phyloP scores from a whole-genome alignment of 2,113 vertebrate genomes.

The Axis porcinus region DNA sequence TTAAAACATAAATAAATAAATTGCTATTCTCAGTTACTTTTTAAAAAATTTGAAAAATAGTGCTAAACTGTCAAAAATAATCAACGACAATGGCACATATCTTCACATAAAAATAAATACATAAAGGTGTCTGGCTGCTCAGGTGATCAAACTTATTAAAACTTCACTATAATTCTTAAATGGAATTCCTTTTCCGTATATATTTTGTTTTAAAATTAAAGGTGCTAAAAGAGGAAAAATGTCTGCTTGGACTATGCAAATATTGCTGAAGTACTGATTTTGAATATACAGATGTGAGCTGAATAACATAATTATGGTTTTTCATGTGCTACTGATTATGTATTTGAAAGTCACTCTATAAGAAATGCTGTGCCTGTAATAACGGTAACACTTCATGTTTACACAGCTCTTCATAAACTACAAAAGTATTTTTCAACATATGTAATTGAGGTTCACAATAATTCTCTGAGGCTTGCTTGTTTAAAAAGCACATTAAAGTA shows the following conservation, averaged over 20 bases:
- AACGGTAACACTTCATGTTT: neutral
- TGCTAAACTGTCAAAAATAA: neutral
- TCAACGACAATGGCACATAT: neutral
- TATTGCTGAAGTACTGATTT: neutral
- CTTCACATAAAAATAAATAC: neutral
- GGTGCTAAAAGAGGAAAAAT: neutral
- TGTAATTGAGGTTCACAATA: neutral
- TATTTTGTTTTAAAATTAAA: conserved; percentile 10
- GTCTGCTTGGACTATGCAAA: neutral
- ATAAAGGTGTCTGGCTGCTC: neutral
- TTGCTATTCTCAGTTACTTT: neutral
- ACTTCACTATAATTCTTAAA: neutral
- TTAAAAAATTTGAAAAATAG: neutral
- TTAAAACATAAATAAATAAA: neutral
- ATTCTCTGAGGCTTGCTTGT: neutral
- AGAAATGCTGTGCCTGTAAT: neutral
- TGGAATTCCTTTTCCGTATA: neutral
- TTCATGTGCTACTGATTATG: neutral
- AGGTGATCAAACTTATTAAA: neutral
- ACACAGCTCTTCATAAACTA: neutral
- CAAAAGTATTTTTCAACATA: conserved; percentile 8
- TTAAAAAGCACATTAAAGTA: conserved; percentile 22
- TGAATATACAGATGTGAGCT: neutral
- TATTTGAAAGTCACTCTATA: conserved; percentile 5
- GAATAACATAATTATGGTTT: neutral